Evolutionary conservation across 2,797 vertebrate species (phyloP).

Genomic region (Nannoperca obscura): DNA sequence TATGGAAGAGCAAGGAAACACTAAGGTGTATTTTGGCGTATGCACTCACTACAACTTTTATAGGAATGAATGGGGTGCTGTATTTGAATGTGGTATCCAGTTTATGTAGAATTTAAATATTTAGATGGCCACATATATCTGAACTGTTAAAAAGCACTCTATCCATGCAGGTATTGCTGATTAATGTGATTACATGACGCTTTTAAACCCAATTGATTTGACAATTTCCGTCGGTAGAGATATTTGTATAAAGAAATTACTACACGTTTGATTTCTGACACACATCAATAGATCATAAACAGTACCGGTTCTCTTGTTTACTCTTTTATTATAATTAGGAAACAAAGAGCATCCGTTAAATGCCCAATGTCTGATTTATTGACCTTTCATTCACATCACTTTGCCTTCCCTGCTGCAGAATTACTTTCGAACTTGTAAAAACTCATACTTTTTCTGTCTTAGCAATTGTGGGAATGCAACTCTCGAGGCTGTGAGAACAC

Average conservation of each 20-base stretch:
- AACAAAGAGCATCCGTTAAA: neutral
- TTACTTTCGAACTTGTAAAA: slow-evolving; percentile 56
- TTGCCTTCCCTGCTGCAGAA: neutral
- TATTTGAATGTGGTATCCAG: neutral
- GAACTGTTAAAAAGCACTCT: neutral
- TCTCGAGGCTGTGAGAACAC: slow-evolving; percentile 75
- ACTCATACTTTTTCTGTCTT: slow-evolving; percentile 41
- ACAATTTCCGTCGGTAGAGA: neutral
- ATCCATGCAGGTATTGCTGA: neutral
- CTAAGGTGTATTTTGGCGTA: neutral
- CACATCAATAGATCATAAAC: neutral
- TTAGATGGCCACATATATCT: neutral
- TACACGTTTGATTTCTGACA: no score
- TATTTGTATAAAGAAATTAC: neutral
- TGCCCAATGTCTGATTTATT: neutral
- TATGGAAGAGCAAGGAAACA: neutral
- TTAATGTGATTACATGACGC: neutral
- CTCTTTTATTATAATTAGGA: neutral
- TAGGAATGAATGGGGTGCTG: no score
- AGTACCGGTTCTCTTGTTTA: neutral
- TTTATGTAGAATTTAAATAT: neutral
- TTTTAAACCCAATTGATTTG: neutral
- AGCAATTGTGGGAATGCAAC: slow-evolving; percentile 74
- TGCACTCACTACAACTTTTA: neutral
- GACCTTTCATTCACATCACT: slow-evolving; percentile 13